Conservation (phyloP, 2,888 invertebrate species). For the Tenthredo notha region DNA sequence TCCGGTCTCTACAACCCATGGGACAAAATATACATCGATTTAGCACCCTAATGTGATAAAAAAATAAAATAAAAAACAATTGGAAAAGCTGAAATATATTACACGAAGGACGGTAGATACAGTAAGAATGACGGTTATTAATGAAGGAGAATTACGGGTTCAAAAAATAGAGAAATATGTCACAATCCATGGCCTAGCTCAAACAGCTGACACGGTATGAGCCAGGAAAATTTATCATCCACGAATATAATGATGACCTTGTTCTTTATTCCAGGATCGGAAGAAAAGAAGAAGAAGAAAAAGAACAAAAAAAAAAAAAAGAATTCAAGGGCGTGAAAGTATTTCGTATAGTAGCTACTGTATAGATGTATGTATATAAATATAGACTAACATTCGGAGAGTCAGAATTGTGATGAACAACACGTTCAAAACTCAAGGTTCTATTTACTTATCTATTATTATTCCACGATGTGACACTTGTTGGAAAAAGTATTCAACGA, state of each 20-base stretch:
- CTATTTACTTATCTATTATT: slow-evolving; percentile 47
- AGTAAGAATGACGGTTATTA: not conserved
- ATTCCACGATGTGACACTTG: slow-evolving; percentile 15
- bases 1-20: not conserved
- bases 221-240: slow-evolving; percentile 42
- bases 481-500: not conserved
- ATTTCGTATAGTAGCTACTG: not conserved
- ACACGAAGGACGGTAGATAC: not conserved
- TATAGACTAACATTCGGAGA: slow-evolving; percentile 14
- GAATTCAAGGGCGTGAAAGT: slow-evolving; percentile 21
- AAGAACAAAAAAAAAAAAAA: not conserved
- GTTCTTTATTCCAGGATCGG: slow-evolving; percentile 21
- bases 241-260: slow-evolving; percentile 39
- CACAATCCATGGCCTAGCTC: slow-evolving; percentile 44
- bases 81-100: not conserved
- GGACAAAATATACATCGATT: not conserved
- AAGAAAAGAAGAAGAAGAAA: not conserved
- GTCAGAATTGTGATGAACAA: slow-evolving; percentile 1
- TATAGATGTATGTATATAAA: not conserved
- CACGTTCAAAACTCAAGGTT: slow-evolving; percentile 22
- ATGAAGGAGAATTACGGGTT: not conserved
- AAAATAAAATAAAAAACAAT: not conserved
- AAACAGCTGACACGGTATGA: slow-evolving; percentile 23
- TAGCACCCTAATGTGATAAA: not conserved
- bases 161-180: slow-evolving; percentile 31